Percentiles rank a stretch among this genome's conserved stretches.
These are phyloP conservation scores for Channallabes apus DNA, from an alignment of 2,797 vertebrate genomes.

Conservation along the genomic window DNA sequence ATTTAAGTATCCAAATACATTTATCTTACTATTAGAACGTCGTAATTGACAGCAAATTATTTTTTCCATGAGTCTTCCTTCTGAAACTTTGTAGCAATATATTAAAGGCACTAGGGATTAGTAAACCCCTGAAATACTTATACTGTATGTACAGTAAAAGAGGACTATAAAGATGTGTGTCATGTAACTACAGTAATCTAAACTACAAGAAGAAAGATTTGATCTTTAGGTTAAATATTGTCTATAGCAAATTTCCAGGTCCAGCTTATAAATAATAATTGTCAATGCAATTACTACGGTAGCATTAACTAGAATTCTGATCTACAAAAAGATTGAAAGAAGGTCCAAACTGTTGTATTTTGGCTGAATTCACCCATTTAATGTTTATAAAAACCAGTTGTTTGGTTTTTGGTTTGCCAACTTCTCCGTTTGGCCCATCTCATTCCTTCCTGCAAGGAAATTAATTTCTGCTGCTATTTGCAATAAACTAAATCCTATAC, in stretches of 20 bases:
- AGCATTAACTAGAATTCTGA: neutral
- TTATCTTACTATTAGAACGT: neutral
- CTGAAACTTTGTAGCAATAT: neutral
- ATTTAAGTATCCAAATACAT: neutral
- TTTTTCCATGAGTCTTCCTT: neutral
- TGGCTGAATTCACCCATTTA: neutral
- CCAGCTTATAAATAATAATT: neutral
- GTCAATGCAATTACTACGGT: neutral
- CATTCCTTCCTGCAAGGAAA: neutral
- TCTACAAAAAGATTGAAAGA: neutral
- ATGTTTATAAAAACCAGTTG: neutral
- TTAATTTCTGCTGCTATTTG: neutral
- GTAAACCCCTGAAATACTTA: neutral
- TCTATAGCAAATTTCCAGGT: neutral
- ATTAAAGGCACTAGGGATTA: neutral
- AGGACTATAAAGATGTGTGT: neutral
- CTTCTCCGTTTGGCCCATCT: neutral
- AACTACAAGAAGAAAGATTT: neutral
- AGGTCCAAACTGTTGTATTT: neutral
- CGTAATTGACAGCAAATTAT: neutral
- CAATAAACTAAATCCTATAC: neutral
- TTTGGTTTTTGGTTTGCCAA: neutral
- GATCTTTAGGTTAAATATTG: neutral
- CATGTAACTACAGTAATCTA: neutral
- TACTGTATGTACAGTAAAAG: neutral